Base-by-base conservation (phyloP, 2,113 vertebrate species). In the Gavia stellata region DNA sequence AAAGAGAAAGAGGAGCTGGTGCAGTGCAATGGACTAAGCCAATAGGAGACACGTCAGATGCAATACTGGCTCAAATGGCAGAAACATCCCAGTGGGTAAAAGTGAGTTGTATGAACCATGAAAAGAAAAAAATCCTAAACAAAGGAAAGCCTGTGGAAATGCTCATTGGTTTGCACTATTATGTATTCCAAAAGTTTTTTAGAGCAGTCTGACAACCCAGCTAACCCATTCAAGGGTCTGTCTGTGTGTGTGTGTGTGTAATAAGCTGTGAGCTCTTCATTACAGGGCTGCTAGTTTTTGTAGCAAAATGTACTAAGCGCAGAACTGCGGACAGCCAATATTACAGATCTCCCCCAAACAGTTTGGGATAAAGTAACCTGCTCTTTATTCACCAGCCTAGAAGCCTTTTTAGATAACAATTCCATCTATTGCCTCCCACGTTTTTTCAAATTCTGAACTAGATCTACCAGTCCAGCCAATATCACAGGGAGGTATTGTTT, bases 31-130 rank as follows among this genome's bases (percentile, higher is more conserved):
- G 19, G 25, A 15, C 25, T 34, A 24, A 49, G 36, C 9, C 42
- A 66, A 24, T 6, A 68, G 26, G 17, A 91, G 19, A 10, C 1
- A 0, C 0, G 1, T 8, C 44, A 71, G n/a, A 23, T 31, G 7
- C n/a, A 34, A 13, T 42, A 9, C 29, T 62, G 17, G 11, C 6
- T 90, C 8, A 3, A 2, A 10, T 6, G 17, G 33, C 19, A 80
- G 25, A 71, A 71, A 10, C 5, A 45, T 19, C 34, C 9, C 52
- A 61, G 24, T 31, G 36, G 34, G 8, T 5, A 62, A 78, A 42
- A 83, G 2, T 14, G 15, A 79, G 9, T 26, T 25, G 9, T 44
- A 18, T 20, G 56, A 88, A 53, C 11, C n/a, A 63, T 3, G 7
- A 25, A 58, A 67, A 90, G 4, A 28, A 53, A 65, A 52, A 63